Evolutionary conservation across 1,140 invertebrate genomes (phyloP), one percentile per base, ranked within the genome.

Genomic region (Drosophila eugracilis): DNA sequence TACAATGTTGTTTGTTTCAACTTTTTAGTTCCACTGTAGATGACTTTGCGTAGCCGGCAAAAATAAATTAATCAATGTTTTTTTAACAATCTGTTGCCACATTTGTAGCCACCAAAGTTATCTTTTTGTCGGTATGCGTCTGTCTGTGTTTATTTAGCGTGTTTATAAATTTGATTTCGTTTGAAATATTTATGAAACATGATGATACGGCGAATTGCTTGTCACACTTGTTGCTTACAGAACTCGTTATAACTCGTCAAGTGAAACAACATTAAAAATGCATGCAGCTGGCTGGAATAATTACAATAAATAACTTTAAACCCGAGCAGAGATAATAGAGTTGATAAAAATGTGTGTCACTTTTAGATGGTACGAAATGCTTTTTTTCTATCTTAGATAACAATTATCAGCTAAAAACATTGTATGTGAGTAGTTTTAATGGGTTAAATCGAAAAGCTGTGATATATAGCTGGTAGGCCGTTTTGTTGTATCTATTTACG

Each of bases 11-110:
- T n/a, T n/a, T n/a, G n/a, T n/a, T n/a, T n/a, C n/a, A n/a, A n/a
- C n/a, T n/a, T n/a, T n/a, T n/a, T n/a, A n/a, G 34, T 19, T 41
- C 21, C 0, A 65, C 57, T 63, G 45, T 63, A 32, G 17, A 10
- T 32, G 37, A 41, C 10, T 12, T 1, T 4, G 21, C 15, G 5
- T 15, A 34, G 14, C 60, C 60, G 63, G 45, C 14, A 52, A 44
- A 52, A 66, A 41, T 32, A 28, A 42, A 34, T 53, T 44, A 67
- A 53, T 67, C 45, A 67, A 14, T 52, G 21, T 24, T 50, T 37
- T 24, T 24, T 50, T 37, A 17, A 52, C 45, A 67, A 53, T 53
- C 36, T 28, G 63, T 36, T 34, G 26, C 19, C 26, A 19, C 34
- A 63, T 15, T 48, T 62, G 41, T 47, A 28, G 24, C 30, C 36